Conservation (phyloP, 1,140 invertebrate species). For the Drosophila parabipectinata region DNA sequence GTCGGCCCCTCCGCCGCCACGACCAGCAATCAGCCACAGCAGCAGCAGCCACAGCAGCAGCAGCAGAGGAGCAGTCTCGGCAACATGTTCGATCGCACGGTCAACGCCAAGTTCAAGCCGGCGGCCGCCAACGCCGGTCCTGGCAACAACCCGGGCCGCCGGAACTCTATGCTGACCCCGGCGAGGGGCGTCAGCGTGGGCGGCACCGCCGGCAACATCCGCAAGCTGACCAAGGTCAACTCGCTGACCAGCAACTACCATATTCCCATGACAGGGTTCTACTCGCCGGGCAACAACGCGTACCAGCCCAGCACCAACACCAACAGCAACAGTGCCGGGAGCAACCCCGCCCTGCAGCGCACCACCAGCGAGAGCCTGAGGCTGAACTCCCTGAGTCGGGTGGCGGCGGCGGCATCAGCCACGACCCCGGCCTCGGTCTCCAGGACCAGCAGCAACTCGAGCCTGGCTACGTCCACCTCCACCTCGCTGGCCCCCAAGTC, state of each 20-base stretch:
- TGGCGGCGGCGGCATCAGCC: conserved; percentile 21
- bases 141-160: conserved; percentile 45
- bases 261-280: conserved; percentile 27
- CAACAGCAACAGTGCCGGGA: conserved; percentile 33
- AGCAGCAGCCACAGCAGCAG: conserved; percentile 22
- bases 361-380: conserved; percentile 91
- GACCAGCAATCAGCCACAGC: conserved; percentile 25
- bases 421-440: conserved; percentile 30
- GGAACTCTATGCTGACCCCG: conserved; percentile 72
- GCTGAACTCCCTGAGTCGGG: conserved; percentile 80
- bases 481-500: conserved; percentile 71
- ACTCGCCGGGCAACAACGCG: conserved; percentile 43
- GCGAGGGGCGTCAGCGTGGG: conserved; percentile 33
- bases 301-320: conserved; percentile 7
- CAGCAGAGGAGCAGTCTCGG: conserved; percentile 22
- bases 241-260: conserved; percentile 69
- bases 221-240: conserved; percentile 74
- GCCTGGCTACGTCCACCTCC: conserved; percentile 82
- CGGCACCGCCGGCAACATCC: conserved; percentile 42
- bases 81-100: conserved; percentile 76
- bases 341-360: conserved; percentile 85
- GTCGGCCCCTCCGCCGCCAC: not conserved
- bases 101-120: conserved; percentile 72
- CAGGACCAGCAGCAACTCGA: conserved; percentile 51
- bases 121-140: conserved; percentile 32